These are phyloP conservation scores for Elmis aenea DNA, from an alignment of 2,888 invertebrate species.

Conservation along the genomic window DNA sequence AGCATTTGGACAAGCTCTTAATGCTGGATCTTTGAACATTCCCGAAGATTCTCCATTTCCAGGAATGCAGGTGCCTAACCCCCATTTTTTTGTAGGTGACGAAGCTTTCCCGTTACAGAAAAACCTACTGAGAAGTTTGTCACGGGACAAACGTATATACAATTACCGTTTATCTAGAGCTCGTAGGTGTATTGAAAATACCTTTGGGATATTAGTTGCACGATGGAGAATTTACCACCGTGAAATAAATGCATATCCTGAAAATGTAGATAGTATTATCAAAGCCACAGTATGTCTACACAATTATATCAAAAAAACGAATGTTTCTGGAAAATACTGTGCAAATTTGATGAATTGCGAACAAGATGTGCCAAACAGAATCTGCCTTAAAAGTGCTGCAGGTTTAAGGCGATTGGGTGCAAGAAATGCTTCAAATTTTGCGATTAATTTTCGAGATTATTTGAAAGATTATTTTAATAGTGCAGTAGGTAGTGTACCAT, in stretches of 20 bases:
- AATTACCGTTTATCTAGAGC: conserved; percentile 19
- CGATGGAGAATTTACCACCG: conserved; percentile 19
- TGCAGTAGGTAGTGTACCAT: background rate
- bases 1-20: conserved; percentile 15
- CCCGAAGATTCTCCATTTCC: conserved; percentile 25
- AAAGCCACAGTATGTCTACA: conserved; percentile 19
- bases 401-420: background rate
- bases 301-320: conserved; percentile 14
- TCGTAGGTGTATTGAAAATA: conserved; percentile 20
- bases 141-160: conserved; percentile 11
- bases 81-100: conserved; percentile 31
- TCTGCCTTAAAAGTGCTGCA: background rate
- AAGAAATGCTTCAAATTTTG: background rate
- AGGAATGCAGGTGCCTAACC: conserved; percentile 22
- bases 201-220: conserved; percentile 19
- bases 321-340: background rate
- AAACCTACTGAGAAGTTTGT: conserved; percentile 17
- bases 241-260: conserved; percentile 13
- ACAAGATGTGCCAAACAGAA: background rate
- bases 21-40: conserved; percentile 20
- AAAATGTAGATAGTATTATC: conserved; percentile 12
- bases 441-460: background rate
- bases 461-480: background rate
- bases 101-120: conserved; percentile 27
- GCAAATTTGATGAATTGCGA: background rate